Base-by-base conservation (phyloP, 2,888 invertebrate genomes). In the Drosophila meridionalis region DNA sequence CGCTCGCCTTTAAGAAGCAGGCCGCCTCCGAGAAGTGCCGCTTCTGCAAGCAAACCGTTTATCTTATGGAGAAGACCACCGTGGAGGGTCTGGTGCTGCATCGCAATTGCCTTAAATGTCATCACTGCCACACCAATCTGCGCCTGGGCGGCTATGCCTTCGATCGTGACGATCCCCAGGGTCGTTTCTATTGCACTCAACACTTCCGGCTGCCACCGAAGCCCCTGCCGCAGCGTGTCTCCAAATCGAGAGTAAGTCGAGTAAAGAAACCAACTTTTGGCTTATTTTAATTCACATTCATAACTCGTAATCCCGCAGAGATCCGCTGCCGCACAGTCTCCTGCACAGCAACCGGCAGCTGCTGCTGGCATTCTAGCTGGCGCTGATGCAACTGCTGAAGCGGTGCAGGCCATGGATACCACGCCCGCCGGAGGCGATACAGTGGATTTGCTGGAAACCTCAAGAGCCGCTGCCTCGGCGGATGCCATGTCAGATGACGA, bases 11-110 rank as follows among this genome's bases (percentile, higher is more conserved):
- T 69, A 95, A 95, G 60, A 94, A 95, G 56, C 95, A 95, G 92
- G 95, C 95, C 68, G 95, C 95, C 64, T 96, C 96, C 11, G 96
- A 97, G 92, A 94, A 94, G 89, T 98, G 96, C 94, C 97, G 96
- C 94, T 98, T 98, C 93, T 99, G 99, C 94, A 95, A 96, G 63
- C 96, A 97, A 93, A 95, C 97, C 52, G 99, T 99, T 63, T 99
- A 99, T 93, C 95, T 99, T 36, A 98, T 99, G 94, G 99, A 99
- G 93, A 95, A 97, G 77, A 95, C 98, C 77, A 96, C 96, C 53
- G 97, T 98, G 4, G 97, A 98, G 94, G 98, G 98, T 20, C 95
- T 97, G 88, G 97, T 97, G 90, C 96, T 99, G 92, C 99, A 99
- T 93, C 95, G 98, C 68, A 96, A 97, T 52, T 99, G 99, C 94